Base-by-base conservation (phyloP, 2,888 invertebrate species). In the Liodrosophila aerea region DNA sequence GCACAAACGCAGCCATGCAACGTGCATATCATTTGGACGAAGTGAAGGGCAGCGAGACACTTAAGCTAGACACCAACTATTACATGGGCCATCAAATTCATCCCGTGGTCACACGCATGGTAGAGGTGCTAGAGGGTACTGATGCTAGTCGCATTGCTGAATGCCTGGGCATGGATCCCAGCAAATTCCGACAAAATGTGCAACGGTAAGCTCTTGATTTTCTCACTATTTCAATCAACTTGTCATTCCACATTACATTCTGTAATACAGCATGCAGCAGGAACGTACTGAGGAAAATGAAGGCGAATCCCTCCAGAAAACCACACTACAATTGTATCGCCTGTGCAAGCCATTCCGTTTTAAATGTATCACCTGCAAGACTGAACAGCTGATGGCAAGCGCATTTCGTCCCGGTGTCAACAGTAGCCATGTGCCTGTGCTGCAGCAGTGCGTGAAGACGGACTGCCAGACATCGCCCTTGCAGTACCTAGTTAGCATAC, bases 21-120 rank as follows among this genome's bases (percentile, higher is more conserved):
- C 92, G 99, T 82, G 98, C 97, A 0, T 99, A 99, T 89, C 98
- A 98, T 88, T 92, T 96, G 43, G 97, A 97, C 68, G 99, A 99
- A 89, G 88, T 97, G 33, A 95, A 95, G 87, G 40, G 64, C 44
- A 93, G 92, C 71, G 93, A 94, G 46, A 84, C 88, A 9, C 90
- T 97, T 1, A 94, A 94, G 88, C 92, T 96, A 1, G 99, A 99
- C 89, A 92, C 92, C 1, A 93, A 94, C 72, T 99, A 99, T 90
- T 99, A 99, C 90, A 91, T 99, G 71, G 93, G 96, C 0, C 95
- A 97, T 87, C 99, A 99, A 91, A 93, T 99, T 37, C 98, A 98
- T 89, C 99, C 99, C 0, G 98, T 99, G 0, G 95, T 99, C 63
- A 94, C 96, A 22, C 93, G 99, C 72, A 94, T 99, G 87, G 97